These are phyloP conservation scores for Harpegnathos saltator DNA, from an alignment of 1,140 invertebrate genomes.

Conservation along the genomic window DNA sequence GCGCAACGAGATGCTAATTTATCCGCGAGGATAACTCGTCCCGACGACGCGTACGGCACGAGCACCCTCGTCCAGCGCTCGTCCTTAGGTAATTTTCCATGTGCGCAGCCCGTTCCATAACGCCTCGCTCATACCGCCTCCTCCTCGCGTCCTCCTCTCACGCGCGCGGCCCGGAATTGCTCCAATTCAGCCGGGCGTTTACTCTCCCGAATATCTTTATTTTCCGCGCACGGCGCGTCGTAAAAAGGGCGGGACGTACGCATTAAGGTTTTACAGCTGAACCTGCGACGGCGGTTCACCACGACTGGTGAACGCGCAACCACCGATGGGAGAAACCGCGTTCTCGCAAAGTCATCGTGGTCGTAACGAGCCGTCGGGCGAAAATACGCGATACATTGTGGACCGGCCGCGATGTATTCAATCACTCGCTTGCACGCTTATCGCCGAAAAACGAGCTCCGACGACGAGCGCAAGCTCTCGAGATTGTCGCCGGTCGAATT, in stretches of 20 bases:
- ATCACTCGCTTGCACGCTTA: constrained; percentile 9
- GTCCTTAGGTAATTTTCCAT: not conserved
- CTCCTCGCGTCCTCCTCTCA: constrained; percentile 1
- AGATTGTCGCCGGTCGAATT: not conserved
- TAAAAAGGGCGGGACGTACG: constrained; percentile 37
- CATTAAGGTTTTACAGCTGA: constrained; percentile 55
- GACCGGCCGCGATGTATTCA: not conserved
- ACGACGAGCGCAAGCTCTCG: not conserved
- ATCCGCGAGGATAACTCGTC: not conserved
- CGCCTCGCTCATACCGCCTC: not conserved
- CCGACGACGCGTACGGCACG: not conserved
- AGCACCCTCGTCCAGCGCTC: not conserved
- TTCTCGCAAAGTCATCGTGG: constrained; percentile 27
- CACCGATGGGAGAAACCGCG: constrained; percentile 1
- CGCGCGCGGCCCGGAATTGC: not conserved
- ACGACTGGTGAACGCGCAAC: not conserved
- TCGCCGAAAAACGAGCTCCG: not conserved
- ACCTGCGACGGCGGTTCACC: not conserved
- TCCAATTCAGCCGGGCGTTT: constrained; percentile 45
- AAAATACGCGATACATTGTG: constrained; percentile 8
- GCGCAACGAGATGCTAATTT: constrained; percentile 5
- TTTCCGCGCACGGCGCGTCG: not conserved
- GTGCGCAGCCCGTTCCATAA: not conserved
- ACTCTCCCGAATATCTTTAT: constrained; percentile 53
- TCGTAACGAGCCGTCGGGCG: constrained; percentile 11